phyloP scores from a whole-genome alignment of 2,888 invertebrate species.

The Apodemia mormo region DNA sequence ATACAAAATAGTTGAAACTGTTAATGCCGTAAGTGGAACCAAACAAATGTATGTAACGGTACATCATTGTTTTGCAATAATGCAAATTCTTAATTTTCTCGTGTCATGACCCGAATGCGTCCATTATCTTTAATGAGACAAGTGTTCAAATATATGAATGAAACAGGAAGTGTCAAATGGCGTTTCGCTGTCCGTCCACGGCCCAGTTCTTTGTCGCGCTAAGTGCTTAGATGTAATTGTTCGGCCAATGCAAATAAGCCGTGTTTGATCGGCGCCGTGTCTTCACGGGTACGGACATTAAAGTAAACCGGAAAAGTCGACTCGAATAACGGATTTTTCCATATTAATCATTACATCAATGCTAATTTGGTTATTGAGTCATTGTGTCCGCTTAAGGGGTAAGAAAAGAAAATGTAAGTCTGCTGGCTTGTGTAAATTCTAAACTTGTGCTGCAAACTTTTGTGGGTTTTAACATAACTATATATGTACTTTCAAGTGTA shows the following conservation, averaged over 20 bases:
- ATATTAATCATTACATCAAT: slow-evolving; percentile 31
- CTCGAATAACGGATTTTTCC: slow-evolving; percentile 58
- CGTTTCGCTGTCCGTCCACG: slow-evolving; percentile 74
- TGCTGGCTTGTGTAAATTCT: not conserved
- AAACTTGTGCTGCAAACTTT: not conserved
- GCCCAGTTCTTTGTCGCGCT: slow-evolving; percentile 71
- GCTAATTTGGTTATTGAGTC: slow-evolving; percentile 15
- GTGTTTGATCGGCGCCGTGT: slow-evolving; percentile 28
- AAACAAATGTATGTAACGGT: not conserved
- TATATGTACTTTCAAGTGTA: no score
- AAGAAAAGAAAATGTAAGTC: not conserved
- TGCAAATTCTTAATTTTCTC: slow-evolving; percentile 51
- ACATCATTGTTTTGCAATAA: slow-evolving; percentile 25
- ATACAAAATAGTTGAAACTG: slow-evolving; percentile 3
- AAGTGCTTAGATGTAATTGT: slow-evolving; percentile 78
- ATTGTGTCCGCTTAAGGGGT: not conserved
- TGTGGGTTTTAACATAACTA: not conserved
- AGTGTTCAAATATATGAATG: slow-evolving; percentile 59
- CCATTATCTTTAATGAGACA: slow-evolving; percentile 48
- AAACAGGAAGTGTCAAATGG: slow-evolving; percentile 80
- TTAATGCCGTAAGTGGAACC: not conserved
- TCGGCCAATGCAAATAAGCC: slow-evolving; percentile 69
- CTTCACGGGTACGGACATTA: slow-evolving; percentile 33
- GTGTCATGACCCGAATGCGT: slow-evolving; percentile 51
- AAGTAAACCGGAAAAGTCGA: slow-evolving; percentile 46